Conservation (phyloP, 2,797 vertebrate species). For the Rhabdomys pumilio region DNA sequence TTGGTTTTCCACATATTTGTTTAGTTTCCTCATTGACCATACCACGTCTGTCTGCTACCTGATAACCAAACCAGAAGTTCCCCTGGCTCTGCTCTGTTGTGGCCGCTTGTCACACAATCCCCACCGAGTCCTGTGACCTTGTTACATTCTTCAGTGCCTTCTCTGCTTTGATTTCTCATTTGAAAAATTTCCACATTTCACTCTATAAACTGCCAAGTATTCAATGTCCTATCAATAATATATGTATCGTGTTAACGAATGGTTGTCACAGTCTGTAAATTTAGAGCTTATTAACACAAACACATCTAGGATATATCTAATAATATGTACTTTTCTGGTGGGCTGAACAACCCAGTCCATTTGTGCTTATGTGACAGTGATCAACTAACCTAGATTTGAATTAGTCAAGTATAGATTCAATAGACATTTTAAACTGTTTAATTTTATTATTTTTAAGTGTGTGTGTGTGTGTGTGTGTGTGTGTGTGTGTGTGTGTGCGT, state of each 20-base stretch:
- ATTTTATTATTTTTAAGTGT: background rate
- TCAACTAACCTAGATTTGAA: slow-evolving; percentile 26
- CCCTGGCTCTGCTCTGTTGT: background rate
- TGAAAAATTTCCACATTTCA: background rate
- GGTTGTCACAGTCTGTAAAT: slow-evolving; percentile 1
- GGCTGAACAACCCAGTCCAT: background rate
- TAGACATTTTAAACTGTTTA: background rate
- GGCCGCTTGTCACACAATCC: background rate
- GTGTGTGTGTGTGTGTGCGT: background rate
- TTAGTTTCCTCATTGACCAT: background rate
- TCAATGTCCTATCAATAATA: background rate
- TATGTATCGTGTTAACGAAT: slow-evolving; percentile 16
- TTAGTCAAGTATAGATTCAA: slow-evolving; percentile 9
- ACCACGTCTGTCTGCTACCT: background rate
- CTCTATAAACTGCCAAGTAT: slow-evolving; percentile 21
- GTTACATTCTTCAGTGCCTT: background rate
- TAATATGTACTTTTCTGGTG: slow-evolving; percentile 30
- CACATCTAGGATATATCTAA: background rate
- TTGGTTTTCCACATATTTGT: background rate
- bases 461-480: background rate
- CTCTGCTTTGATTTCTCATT: background rate
- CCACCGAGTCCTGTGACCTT: background rate
- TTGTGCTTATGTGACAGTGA: background rate
- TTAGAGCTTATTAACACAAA: slow-evolving; percentile 19
- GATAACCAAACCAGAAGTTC: background rate